Percentiles rank a stretch among this genome's conserved stretches.
Conservation (phyloP, 2,797 vertebrate genomes). For the Gorsachius magnificus region DNA sequence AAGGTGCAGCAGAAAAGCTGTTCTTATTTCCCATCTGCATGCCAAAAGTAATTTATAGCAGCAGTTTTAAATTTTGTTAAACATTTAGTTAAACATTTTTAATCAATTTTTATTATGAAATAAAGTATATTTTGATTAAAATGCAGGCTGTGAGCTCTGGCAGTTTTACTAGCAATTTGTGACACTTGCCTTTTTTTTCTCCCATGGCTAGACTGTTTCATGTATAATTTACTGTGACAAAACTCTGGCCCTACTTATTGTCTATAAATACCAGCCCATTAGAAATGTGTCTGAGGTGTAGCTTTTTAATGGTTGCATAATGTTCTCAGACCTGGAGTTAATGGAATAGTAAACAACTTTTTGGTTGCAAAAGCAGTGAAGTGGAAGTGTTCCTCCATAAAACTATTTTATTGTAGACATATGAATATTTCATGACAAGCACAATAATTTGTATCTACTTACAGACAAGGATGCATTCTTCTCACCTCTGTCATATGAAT, state of each 20-base stretch:
- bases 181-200: neutral
- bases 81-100: neutral
- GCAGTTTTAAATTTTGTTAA: neutral
- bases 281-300: conserved; percentile 20
- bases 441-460: neutral
- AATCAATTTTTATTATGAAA: neutral
- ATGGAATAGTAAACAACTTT: conserved; percentile 33
- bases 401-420: neutral
- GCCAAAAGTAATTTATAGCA: neutral
- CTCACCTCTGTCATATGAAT: neutral
- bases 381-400: neutral
- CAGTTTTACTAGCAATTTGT: conserved; percentile 12
- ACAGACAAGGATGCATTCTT: neutral
- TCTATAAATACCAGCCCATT: conserved; percentile 8
- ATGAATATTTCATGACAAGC: neutral
- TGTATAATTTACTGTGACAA: conserved; percentile 31
- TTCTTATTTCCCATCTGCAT: neutral
- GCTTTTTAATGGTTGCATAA: conserved; percentile 21
- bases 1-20: neutral
- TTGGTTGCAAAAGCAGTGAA: neutral
- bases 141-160: neutral
- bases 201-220: neutral
- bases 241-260: conserved; percentile 6
- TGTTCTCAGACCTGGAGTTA: neutral
- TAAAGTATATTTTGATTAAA: conserved; percentile 11